Evolutionary conservation across 2,888 invertebrate species (phyloP).

Genomic region (Idaea straminata): DNA sequence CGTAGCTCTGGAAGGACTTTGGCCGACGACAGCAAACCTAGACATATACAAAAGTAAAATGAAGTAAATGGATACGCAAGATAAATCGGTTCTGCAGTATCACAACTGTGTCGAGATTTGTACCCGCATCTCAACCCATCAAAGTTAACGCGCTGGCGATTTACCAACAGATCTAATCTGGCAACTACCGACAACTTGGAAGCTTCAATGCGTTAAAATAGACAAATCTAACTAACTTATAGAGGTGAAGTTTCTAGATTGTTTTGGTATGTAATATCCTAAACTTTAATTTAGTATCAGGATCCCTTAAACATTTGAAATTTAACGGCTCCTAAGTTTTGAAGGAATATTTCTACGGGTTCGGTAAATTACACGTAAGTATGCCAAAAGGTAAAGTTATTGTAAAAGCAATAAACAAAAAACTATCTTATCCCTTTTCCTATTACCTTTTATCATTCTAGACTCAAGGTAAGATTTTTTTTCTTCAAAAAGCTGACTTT

Average conservation of each 20-base stretch:
- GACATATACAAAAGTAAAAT: conserved; percentile 16
- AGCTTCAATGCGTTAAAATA: neutral
- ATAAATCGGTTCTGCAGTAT: neutral
- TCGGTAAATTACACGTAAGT: no score
- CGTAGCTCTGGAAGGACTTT: conserved; percentile 62
- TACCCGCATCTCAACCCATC: neutral
- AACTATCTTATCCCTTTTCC: no score
- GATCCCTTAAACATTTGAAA: neutral
- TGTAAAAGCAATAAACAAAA: no score
- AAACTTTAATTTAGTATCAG: neutral
- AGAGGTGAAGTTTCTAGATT: neutral
- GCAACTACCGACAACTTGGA: neutral
- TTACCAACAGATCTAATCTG: neutral
- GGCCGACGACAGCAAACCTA: conserved; percentile 71
- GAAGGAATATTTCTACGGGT: no score
- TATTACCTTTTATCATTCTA: no score
- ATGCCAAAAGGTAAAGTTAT: no score
- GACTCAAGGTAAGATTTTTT: no score
- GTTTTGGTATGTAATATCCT: neutral
- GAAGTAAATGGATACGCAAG: neutral
- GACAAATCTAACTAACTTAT: neutral
- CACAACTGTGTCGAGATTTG: neutral
- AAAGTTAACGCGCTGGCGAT: neutral
- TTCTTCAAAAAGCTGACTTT: no score
- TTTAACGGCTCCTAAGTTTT: neutral